Evolutionary conservation across 2,113 vertebrate species (phyloP).

Genomic region (Galeopterus variegatus): DNA sequence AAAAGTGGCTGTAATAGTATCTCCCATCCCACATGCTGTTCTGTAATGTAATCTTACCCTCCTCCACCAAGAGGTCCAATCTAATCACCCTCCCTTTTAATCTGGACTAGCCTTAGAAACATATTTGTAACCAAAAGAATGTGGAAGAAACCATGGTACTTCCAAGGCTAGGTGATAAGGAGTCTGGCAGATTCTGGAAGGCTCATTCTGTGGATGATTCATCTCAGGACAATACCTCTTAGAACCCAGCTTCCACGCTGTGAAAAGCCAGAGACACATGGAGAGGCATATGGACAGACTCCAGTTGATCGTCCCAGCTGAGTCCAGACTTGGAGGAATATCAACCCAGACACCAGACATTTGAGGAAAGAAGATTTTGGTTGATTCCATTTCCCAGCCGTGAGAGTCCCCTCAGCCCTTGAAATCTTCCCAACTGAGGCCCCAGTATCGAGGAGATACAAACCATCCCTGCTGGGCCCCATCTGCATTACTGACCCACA

Average conservation of each 20-base stretch:
- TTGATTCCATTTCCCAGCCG: neutral
- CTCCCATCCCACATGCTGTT: neutral
- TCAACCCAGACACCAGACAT: neutral
- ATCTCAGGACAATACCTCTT: neutral
- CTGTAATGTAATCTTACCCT: neutral
- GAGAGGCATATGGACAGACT: neutral
- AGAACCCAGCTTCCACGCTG: neutral
- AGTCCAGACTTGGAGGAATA: neutral
- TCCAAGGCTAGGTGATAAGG: neutral
- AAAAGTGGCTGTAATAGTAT: neutral
- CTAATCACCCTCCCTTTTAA: neutral
- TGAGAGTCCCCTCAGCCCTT: neutral
- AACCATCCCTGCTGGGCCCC: neutral
- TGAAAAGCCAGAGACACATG: neutral
- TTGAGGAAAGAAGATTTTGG: neutral
- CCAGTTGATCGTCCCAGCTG: neutral
- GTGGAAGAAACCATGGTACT: neutral
- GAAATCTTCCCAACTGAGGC: neutral
- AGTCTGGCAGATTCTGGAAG: neutral
- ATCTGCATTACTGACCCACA: neutral
- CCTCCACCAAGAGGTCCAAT: neutral
- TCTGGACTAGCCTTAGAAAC: neutral
- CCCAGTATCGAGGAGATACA: neutral
- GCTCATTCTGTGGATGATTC: neutral
- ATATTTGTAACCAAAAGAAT: neutral